Base-by-base conservation (phyloP, 2,113 vertebrate genomes). In the Muntiacus muntjak region DNA sequence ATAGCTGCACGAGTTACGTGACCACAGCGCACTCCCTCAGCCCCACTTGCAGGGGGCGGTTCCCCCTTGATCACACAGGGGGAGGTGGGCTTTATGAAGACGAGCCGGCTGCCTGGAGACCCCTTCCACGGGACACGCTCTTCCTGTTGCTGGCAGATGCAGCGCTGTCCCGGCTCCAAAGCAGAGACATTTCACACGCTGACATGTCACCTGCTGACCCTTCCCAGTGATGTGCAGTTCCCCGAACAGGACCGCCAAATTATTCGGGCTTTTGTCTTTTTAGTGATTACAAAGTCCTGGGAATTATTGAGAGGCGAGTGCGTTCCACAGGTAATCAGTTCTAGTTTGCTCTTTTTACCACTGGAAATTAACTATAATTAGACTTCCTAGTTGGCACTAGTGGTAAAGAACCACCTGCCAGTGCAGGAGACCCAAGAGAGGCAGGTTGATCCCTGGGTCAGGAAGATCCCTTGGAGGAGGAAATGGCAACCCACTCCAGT, bases 331-430 rank as follows among this genome's bases (percentile, higher is more conserved):
- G 23, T 50, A 36, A 11, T 82, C 16, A 30, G 17, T 7, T 25
- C 50, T 52, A 28, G 12, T 85, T 84, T 84, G 3, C 14, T 50
- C 43, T 33, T 71, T 14, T 81, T 95, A 13, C 19, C 12, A 47
- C 62, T 93, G 7, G 30, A 87, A 54, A 60, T 36, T 89, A 62
- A 10, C 45, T 87, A 19, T 15, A 76, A 13, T 94, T 94, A 74
- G 67, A 74, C n/a, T 74, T 74, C n/a, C 67, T 40, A 40, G n/a
- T 40, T 40, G 67, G 67, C 5, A 74, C 3, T 74, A 74, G n/a
- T 74, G 36, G 67, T 71, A 40, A 36, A 74, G 67, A 74, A 40
- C 67, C 1, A 0, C 67, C 19, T 12, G 19, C n/a, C 5, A 74
- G 6, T 13, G n/a, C 67, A 74, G 67, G n/a, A 71, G n/a, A 40